Evolutionary conservation across 2,113 vertebrate species (phyloP).

Genomic region (Siniperca chuatsi): DNA sequence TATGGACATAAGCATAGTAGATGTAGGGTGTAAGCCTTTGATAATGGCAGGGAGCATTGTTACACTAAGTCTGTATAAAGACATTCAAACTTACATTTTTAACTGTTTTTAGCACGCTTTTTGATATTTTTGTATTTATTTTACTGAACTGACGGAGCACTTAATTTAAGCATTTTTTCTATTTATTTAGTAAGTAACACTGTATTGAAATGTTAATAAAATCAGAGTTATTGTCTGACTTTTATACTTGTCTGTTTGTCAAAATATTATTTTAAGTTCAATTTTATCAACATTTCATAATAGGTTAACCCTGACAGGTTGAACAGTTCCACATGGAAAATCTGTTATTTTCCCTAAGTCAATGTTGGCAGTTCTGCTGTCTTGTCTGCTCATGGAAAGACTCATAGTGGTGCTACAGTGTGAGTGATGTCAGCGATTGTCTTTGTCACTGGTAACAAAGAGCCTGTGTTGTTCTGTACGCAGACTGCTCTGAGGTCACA

Average conservation of each 20-base stretch:
- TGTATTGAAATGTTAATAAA: constrained; percentile 73
- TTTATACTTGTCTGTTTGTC: constrained; percentile 1
- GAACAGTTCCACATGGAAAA: neutral
- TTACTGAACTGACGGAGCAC: constrained; percentile 57
- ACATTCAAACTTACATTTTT: constrained; percentile 56
- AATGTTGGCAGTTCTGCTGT: neutral
- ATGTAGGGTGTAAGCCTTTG: constrained; percentile 33
- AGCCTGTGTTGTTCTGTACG: constrained; percentile 88
- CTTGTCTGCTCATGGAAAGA: constrained; percentile 6
- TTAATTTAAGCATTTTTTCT: constrained; percentile 69
- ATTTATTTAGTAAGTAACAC: constrained; percentile 70
- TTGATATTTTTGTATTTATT: constrained; percentile 75
- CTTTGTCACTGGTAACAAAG: constrained; percentile 88
- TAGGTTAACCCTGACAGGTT: neutral
- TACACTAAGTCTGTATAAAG: constrained; percentile 46
- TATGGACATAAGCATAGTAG: neutral
- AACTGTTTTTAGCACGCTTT: constrained; percentile 59
- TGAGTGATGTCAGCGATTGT: constrained; percentile 82
- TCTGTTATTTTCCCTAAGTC: neutral
- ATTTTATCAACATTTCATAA: neutral
- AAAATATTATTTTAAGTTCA: neutral
- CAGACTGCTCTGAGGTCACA: constrained; percentile 89
- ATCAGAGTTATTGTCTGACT: constrained; percentile 45
- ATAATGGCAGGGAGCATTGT: constrained; percentile 43
- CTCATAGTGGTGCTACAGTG: constrained; percentile 45